Evolutionary conservation across 92 coral and sea anemone species (phyloP).

Genomic region (Umimayanthus kanabou): DNA sequence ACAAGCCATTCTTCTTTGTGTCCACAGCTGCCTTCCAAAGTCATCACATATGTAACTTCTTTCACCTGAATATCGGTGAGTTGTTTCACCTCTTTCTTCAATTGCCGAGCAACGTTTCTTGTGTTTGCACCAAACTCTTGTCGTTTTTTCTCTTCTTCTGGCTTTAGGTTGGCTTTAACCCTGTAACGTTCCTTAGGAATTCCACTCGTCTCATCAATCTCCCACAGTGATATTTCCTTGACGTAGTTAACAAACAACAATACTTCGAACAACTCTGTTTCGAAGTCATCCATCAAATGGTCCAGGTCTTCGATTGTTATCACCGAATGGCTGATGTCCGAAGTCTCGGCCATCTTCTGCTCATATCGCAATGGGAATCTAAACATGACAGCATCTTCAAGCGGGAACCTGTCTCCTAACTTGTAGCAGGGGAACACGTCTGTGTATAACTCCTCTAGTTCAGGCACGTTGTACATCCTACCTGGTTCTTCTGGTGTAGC

Average conservation of each 20-base stretch:
- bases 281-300: constrained; percentile 54
- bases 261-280: constrained; percentile 63
- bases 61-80: constrained; percentile 47
- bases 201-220: constrained; percentile 48
- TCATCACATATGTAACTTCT: constrained; percentile 65
- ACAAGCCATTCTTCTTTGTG: constrained; percentile 75
- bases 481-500: constrained; percentile 72
- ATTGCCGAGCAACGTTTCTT: constrained; percentile 26
- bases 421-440: constrained; percentile 73
- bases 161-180: constrained; percentile 53
- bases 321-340: constrained; percentile 46
- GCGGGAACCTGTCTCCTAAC: constrained; percentile 56
- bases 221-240: constrained; percentile 70
- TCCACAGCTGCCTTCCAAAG: constrained; percentile 56
- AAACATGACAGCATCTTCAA: constrained; percentile 72
- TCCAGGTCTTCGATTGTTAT: constrained; percentile 44
- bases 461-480: constrained; percentile 39
- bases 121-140: constrained; percentile 52
- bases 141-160: constrained; percentile 61
- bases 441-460: constrained; percentile 49
- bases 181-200: constrained; percentile 43
- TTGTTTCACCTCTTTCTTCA: constrained; percentile 15
- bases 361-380: constrained; percentile 70
- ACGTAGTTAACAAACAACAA: constrained; percentile 79
- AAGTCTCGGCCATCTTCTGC: constrained; percentile 48